These are phyloP conservation scores for Sycobia sp. DNA, from an alignment of 1,140 invertebrate species.

Conservation along the genomic window DNA sequence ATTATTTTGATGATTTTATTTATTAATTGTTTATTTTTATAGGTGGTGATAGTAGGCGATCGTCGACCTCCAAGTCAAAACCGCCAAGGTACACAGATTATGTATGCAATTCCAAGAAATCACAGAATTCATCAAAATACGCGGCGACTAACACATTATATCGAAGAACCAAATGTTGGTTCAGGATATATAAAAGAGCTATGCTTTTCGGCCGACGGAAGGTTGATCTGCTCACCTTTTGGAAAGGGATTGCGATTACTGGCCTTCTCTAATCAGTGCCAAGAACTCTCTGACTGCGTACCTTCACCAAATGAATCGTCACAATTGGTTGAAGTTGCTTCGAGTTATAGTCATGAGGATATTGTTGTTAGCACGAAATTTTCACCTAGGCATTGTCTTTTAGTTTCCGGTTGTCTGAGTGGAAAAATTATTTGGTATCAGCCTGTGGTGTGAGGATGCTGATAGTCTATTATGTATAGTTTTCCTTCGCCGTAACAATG, in stretches of 20 bases:
- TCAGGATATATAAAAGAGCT: conserved; percentile 87
- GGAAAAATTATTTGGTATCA: conserved; percentile 91
- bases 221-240: conserved; percentile 88
- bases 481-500: conserved; percentile 7
- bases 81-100: conserved; percentile 47
- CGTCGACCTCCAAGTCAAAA: conserved; percentile 46
- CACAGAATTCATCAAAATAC: conserved; percentile 74
- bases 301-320: conserved; percentile 60
- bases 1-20: not conserved
- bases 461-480: conserved; percentile 1
- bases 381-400: conserved; percentile 80
- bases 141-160: conserved; percentile 80
- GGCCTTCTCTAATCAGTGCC: conserved; percentile 77
- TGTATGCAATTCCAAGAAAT: conserved; percentile 57
- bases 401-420: conserved; percentile 86
- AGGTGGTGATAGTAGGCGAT: conserved; percentile 55
- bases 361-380: conserved; percentile 92
- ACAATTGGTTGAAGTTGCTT: conserved; percentile 69
- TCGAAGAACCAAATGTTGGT: conserved; percentile 86
- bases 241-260: conserved; percentile 82
- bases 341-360: conserved; percentile 76
- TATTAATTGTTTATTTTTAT: not conserved
- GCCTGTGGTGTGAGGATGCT: conserved; percentile 67
- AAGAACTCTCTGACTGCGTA: conserved; percentile 77
- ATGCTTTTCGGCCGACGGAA: conserved; percentile 86